Conservation (phyloP, 2,797 vertebrate species). For the Falco columbarius region DNA sequence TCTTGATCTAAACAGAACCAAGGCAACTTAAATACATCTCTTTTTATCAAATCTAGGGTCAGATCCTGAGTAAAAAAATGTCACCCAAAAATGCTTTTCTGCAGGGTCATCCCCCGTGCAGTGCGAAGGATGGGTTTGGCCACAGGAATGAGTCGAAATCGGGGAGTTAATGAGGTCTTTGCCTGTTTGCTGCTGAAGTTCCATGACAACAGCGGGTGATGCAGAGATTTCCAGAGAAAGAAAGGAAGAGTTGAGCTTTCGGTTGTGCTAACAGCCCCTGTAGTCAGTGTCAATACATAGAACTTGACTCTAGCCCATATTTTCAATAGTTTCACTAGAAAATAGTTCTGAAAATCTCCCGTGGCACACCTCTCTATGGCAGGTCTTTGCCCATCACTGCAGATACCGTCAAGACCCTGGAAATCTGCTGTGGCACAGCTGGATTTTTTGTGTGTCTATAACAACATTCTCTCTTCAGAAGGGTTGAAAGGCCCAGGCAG, state of each 20-base stretch:
- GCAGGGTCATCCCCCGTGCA: not conserved
- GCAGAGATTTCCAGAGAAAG: not conserved
- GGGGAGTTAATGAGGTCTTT: not conserved
- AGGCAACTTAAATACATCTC: not conserved
- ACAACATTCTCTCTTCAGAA: not conserved
- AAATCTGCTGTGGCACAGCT: not conserved
- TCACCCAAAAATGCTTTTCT: not conserved
- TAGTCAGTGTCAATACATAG: not conserved
- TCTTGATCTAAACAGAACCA: not conserved
- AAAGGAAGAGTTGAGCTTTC: not conserved
- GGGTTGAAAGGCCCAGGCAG: not conserved
- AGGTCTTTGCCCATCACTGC: not conserved
- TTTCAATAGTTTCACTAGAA: not conserved
- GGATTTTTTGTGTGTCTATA: not conserved
- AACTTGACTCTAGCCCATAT: not conserved
- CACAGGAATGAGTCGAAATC: not conserved
- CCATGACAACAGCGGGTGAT: fast-evolving
- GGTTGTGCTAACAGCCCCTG: not conserved
- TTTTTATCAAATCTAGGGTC: not conserved
- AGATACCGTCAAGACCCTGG: not conserved
- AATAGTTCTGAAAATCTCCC: not conserved
- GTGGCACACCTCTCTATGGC: not conserved
- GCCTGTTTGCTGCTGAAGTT: not conserved
- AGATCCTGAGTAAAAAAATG: not conserved
- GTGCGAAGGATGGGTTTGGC: not conserved